Base-by-base conservation (phyloP, 2,797 vertebrate genomes). In the Leptoclinus maculatus region DNA sequence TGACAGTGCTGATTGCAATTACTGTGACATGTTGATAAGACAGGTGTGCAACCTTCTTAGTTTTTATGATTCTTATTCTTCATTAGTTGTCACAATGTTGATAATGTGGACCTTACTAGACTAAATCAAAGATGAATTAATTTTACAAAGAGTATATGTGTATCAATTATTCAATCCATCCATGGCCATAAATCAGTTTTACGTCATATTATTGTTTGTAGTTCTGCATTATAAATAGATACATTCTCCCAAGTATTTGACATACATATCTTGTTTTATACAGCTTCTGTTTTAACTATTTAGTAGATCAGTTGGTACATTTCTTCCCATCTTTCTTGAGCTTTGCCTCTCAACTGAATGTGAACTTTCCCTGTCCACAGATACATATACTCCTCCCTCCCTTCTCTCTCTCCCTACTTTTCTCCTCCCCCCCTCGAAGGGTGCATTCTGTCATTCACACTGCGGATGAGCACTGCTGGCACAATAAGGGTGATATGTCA, bases 401-500 rank as follows among this genome's bases (percentile, higher is more conserved):
- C 7, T 29, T 21, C 16, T 23, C 10, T 23, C 10, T 19, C 19
- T 53, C 45, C 38, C 57, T 68, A 71, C 27, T 36, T 66, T 29
- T 57, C n/a, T 56, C 16, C 4, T 19, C 45, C 17, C 71, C 23
- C 27, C 32, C 57, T 23, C 4, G 16, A 2, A 36, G 17, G 25
- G 21, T 17, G 39, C 34, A 66, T 80, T 68, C 60, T 71, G 65
- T 70, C 57, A 74, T 51, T 73, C 60, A 66, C 54, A 70, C 41
- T 69, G 74, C 39, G 27, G 54, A 56, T 39, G 66, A 71, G 27
- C 69, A 17, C 36, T 63, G 72, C 75, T 71, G 79, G 74, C 67
- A 82, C 79, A 76, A 67, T 67, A 67, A 76, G 53, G 59, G 23
- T 60, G 77, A 81, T 49, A 82, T 84, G 79, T 79, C 77, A 75